Evolutionary conservation across 2,797 vertebrate species (phyloP), one percentile per base, ranked within the genome.

Genomic region (Balearica regulorum): DNA sequence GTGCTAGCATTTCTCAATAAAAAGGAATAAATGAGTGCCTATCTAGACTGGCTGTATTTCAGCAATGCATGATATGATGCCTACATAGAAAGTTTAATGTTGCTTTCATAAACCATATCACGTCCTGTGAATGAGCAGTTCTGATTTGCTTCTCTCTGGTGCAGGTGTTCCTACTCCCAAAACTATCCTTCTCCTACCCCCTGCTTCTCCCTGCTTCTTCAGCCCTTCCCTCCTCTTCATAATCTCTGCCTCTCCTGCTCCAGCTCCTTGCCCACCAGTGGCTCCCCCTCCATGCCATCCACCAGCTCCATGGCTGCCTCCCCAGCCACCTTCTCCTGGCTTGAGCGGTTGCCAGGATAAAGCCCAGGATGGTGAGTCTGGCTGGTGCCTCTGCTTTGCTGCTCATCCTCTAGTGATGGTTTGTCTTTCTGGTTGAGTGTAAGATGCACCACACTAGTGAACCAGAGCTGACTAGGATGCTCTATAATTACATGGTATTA

Each of bases 201-300:
- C 39, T 39, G 39, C n/a, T n/a, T n/a, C n/a, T n/a, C 3, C 11
- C 33, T 72, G 46, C 10, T 82, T 77, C 78, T 79, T 66, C 78
- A 91, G 39, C 24, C 46, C 21, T 49, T 85, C n/a, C 25, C 22
- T 72, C 19, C 33, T 64, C 41, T 82, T 68, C 39, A 10, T 20
- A 25, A 25, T 39, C 33, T 44, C 35, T 46, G 16, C 43, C 41
- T 41, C 43, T 71, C 54, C 37, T 83, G 24, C 72, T 70, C 33
- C 15, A 81, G 2, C 20, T 88, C 35, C 39, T 57, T 14, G 4
- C 19, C 25, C 11, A 44, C 10, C 66, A 85, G 62, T 14, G 54
- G 20, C 14, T 79, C 11, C 22, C 28, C 1, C 6, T 73, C 64
- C 8, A 3, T 3, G n/a, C 24, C 1, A 1, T 15, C 53, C 43